These are phyloP conservation scores for Puntigrus tetrazona DNA, from an alignment of 2,113 vertebrate genomes.

Conservation along the genomic window DNA sequence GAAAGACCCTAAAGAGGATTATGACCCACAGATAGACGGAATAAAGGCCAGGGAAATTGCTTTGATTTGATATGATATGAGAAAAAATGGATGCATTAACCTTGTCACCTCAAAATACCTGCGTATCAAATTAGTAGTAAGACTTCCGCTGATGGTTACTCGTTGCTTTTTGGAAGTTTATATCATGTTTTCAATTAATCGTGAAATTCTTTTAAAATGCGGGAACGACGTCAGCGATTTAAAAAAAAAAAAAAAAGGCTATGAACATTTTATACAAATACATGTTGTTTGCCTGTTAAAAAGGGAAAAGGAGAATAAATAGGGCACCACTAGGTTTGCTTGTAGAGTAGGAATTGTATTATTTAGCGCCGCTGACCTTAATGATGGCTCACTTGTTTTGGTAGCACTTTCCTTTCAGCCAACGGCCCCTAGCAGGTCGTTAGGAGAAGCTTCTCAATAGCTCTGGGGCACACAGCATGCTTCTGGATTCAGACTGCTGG, in stretches of 20 bases:
- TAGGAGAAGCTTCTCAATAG: slow-evolving; percentile 9
- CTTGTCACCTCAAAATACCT: slow-evolving; percentile 47
- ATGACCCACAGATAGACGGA: slow-evolving; percentile 37
- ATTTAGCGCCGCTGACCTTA: slow-evolving; percentile 28
- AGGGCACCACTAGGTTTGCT: background rate
- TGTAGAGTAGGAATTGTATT: slow-evolving; percentile 20
- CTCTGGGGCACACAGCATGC: slow-evolving; percentile 30
- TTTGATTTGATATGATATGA: slow-evolving; percentile 43
- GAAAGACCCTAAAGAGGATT: slow-evolving; percentile 49
- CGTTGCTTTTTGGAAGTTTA: slow-evolving; percentile 22
- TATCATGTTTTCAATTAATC: slow-evolving; percentile 26
- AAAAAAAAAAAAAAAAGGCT: background rate
- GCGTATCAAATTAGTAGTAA: slow-evolving; percentile 47
- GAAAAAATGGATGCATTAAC: slow-evolving; percentile 55
- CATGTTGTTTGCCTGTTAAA: slow-evolving; percentile 1
- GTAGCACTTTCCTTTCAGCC: slow-evolving; percentile 16
- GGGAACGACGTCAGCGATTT: background rate
- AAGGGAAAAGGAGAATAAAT: background rate
- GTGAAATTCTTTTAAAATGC: background rate
- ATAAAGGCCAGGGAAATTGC: slow-evolving; percentile 39
- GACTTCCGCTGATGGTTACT: slow-evolving; percentile 24
- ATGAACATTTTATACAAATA: slow-evolving; percentile 14
- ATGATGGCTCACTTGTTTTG: slow-evolving; percentile 44
- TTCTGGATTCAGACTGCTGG: slow-evolving; percentile 26
- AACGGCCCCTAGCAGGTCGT: slow-evolving; percentile 17